Conservation (phyloP, 1,140 invertebrate genomes). For the Hormaphis cornu region DNA sequence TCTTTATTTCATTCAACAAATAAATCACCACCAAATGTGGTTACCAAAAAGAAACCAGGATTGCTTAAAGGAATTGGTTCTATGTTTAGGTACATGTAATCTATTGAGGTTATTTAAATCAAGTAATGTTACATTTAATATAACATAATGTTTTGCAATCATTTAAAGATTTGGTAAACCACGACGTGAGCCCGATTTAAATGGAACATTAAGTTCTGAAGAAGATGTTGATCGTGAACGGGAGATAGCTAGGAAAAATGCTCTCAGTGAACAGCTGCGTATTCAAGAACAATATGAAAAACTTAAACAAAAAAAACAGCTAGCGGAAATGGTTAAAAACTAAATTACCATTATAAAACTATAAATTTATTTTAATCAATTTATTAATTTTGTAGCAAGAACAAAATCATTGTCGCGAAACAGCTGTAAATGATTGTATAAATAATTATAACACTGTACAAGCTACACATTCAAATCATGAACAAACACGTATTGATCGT, state of each 20-base stretch:
- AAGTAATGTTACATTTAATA: no score
- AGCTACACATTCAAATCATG: not conserved
- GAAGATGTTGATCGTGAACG: constrained; percentile 38
- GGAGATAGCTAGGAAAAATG: constrained; percentile 40
- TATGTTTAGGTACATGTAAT: constrained; percentile 57
- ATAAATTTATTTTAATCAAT: no score
- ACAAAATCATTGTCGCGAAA: constrained; percentile 9
- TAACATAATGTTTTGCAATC: no score
- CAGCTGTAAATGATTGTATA: not conserved
- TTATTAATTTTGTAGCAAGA: not conserved
- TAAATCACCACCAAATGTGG: constrained; percentile 48
- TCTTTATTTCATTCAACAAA: constrained; percentile 54
- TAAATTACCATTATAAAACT: no score
- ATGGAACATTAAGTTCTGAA: constrained; percentile 34
- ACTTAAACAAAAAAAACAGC: constrained; percentile 40
- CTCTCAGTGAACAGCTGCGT: constrained; percentile 41
- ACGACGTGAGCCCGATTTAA: constrained; percentile 47
- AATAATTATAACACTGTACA: not conserved
- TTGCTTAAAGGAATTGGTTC: constrained; percentile 68
- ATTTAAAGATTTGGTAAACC: constrained; percentile 68
- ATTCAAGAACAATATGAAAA: constrained; percentile 46
- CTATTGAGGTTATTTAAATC: not conserved
- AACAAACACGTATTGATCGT: constrained; percentile 43
- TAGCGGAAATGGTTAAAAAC: constrained; percentile 37
- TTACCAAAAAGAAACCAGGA: constrained; percentile 60